Evolutionary conservation across 1,140 invertebrate genomes (phyloP).

Genomic region (Drosophila rufa): DNA sequence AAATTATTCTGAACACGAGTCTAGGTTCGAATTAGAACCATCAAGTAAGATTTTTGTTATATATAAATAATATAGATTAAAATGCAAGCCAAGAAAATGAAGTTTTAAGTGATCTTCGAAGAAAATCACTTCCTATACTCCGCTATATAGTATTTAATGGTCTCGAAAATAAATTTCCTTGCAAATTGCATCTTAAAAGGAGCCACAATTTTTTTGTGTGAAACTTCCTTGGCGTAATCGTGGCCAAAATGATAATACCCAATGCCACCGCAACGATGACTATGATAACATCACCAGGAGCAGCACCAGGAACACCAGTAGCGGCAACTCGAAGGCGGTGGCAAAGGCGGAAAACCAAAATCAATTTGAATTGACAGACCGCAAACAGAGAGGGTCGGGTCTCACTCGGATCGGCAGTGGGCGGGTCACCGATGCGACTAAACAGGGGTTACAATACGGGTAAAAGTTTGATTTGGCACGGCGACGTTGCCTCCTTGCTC

Average conservation of each 20-base stretch:
- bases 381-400: conserved; percentile 56
- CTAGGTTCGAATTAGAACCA: no score
- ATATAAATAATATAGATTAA: no score
- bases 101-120: no score
- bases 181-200: conserved; percentile 14
- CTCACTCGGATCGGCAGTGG: background rate
- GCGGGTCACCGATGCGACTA: conserved; percentile 19
- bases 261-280: conserved; percentile 11
- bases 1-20: background rate
- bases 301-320: conserved; percentile 5
- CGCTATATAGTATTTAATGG: background rate
- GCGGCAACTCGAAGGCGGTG: conserved; percentile 23
- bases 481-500: conserved; percentile 19
- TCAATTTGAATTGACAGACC: conserved; percentile 78
- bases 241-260: conserved; percentile 19
- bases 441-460: conserved; percentile 9
- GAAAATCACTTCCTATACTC: no score
- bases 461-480: conserved; percentile 62
- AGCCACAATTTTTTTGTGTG: conserved; percentile 2
- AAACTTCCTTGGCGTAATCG: conserved; percentile 4
- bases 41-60: no score
- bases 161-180: background rate
- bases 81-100: no score
- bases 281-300: conserved; percentile 8
- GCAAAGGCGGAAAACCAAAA: conserved; percentile 42